A percentile compares a stretch with the other conserved stretches of the same genome.
phyloP scores from a whole-genome alignment of 2,797 vertebrate species.

The Semaprochilodus insignis region DNA sequence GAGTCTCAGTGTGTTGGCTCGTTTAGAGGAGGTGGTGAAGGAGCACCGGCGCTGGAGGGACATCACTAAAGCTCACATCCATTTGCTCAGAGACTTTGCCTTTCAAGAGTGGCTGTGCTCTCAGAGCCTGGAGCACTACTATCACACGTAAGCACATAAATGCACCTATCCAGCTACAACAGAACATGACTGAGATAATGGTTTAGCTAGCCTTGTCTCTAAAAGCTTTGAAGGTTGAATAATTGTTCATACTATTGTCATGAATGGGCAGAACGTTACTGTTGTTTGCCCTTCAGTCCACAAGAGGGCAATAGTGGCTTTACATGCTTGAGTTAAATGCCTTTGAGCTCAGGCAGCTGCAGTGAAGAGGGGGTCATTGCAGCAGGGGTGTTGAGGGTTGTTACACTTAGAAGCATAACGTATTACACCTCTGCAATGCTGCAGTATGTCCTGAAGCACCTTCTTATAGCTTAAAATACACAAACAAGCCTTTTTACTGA shows the following conservation, averaged over 20 bases:
- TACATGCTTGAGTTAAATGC: conserved; percentile 64
- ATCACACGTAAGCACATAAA: conserved; percentile 77
- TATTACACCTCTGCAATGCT: conserved; percentile 65
- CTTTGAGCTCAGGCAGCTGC: conserved; percentile 66
- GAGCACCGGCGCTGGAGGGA: conserved; percentile 79
- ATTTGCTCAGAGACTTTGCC: conserved; percentile 83
- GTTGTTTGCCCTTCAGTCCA: conserved; percentile 60
- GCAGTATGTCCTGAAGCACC: conserved; percentile 56
- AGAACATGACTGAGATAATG: background rate
- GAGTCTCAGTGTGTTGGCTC: conserved; percentile 80
- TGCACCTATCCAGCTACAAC: background rate
- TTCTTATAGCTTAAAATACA: background rate
- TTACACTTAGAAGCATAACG: conserved; percentile 35
- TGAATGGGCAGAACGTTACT: background rate
- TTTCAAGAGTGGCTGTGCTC: conserved; percentile 87
- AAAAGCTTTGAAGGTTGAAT: background rate
- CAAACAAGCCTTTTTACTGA: background rate
- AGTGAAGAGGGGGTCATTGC: conserved; percentile 74
- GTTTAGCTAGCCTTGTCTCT: background rate
- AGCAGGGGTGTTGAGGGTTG: conserved; percentile 64
- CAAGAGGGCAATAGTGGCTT: conserved; percentile 68
- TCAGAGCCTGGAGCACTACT: conserved; percentile 83
- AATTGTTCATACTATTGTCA: background rate
- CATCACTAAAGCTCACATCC: conserved; percentile 79
- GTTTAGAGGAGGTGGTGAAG: conserved; percentile 81